Percentiles rank a stretch among this genome's conserved stretches.
phyloP scores from a whole-genome alignment of 2,888 invertebrate genomes.

The Physocephala rufipes region DNA sequence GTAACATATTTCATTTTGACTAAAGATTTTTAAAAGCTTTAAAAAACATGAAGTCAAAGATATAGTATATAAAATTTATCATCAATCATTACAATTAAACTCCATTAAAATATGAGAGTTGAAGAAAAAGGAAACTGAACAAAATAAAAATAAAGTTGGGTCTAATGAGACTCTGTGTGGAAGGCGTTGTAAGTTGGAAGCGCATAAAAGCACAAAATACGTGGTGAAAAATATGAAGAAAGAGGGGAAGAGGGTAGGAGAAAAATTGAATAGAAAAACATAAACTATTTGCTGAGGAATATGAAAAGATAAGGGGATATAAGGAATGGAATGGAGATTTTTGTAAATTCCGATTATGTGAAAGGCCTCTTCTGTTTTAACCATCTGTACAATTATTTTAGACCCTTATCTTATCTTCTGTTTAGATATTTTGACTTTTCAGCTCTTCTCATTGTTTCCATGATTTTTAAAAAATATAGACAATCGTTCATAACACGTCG shows the following conservation, averaged over 20 bases:
- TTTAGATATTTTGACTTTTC: neutral
- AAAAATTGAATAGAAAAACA: conserved; percentile 9
- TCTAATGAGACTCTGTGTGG: neutral
- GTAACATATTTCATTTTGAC: conserved; percentile 12
- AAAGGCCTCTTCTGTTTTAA: neutral
- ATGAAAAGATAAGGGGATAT: neutral
- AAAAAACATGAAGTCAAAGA: neutral
- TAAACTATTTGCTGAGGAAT: neutral
- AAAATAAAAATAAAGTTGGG: neutral
- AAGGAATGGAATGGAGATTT: neutral
- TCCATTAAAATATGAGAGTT: conserved; percentile 10
- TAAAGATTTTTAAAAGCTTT: neutral
- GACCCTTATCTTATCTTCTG: too few relatives aligned
- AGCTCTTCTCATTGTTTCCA: neutral
- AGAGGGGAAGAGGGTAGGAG: neutral
- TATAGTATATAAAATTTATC: neutral
- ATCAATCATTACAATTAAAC: neutral
- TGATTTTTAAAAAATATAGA: neutral
- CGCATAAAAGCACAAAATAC: neutral
- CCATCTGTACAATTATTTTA: too few relatives aligned
- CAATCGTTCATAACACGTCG: neutral
- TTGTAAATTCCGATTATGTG: neutral
- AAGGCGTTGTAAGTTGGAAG: neutral
- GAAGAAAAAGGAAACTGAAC: neutral
- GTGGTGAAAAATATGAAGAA: neutral